These are phyloP conservation scores for Hypotaenidia okinawae DNA, from an alignment of 2,797 vertebrate species.

Conservation along the genomic window DNA sequence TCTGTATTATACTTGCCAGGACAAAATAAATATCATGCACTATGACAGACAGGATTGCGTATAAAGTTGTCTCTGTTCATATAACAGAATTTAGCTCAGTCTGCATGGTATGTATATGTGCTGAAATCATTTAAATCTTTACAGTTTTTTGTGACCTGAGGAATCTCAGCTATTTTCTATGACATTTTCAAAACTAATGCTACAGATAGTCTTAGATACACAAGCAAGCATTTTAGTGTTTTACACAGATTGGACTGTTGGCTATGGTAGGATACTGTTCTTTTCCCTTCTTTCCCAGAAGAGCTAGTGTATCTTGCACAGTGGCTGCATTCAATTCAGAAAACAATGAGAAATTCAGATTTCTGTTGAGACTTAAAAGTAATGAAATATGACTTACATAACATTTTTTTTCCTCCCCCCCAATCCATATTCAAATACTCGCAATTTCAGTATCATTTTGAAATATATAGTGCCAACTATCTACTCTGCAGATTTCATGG, in stretches of 20 bases:
- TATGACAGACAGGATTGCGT: neutral
- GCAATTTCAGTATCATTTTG: neutral
- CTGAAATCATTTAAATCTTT: neutral
- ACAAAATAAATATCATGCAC: neutral
- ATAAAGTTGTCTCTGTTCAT: neutral
- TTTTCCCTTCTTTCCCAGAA: neutral
- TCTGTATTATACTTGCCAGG: neutral
- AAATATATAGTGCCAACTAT: neutral
- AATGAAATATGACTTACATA: neutral
- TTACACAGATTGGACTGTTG: neutral
- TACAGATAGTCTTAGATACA: neutral
- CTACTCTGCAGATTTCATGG: neutral
- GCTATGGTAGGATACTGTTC: neutral
- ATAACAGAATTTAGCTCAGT: neutral
- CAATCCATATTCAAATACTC: fast-evolving
- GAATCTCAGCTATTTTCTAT: neutral
- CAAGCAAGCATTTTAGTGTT: neutral
- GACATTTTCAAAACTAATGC: neutral
- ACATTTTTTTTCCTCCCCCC: neutral
- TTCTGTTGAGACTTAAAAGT: neutral
- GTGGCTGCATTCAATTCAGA: neutral
- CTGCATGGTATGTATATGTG: neutral
- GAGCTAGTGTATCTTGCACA: neutral
- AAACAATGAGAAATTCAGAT: neutral
- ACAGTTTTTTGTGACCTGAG: neutral